These are phyloP conservation scores for Hylia prasina DNA, from an alignment of 2,113 vertebrate species.

Conservation along the genomic window DNA sequence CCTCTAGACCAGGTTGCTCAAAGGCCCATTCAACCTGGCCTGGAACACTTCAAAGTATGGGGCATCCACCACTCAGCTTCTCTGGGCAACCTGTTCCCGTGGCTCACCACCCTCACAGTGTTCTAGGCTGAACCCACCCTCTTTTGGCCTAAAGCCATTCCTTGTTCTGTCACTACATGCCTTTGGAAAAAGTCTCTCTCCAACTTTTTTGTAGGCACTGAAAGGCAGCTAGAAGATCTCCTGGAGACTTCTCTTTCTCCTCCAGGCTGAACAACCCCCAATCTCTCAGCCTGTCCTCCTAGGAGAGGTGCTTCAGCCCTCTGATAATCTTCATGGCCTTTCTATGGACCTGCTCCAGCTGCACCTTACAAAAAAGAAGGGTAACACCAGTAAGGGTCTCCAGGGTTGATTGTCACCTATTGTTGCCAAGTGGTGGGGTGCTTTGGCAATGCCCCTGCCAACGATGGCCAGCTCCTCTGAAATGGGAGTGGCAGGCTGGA, in stretches of 20 bases:
- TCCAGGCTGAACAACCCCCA: neutral
- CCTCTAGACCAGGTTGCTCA: neutral
- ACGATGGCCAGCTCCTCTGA: neutral
- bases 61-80: neutral
- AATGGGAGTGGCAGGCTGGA: neutral
- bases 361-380: neutral
- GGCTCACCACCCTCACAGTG: neutral
- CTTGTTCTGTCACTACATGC: neutral
- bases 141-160: neutral
- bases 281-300: neutral
- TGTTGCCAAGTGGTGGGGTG: neutral
- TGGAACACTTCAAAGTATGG: neutral
- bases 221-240: neutral
- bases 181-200: neutral
- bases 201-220: neutral
- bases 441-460: neutral
- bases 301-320: neutral
- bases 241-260: neutral
- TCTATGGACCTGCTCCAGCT: neutral
- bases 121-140: neutral
- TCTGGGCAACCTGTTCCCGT: neutral
- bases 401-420: neutral
- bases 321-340: neutral
- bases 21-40: neutral
- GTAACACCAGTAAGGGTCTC: neutral